These are phyloP conservation scores for Mercenaria mercenaria DNA, from an alignment of 1,140 invertebrate species.

Conservation along the genomic window DNA sequence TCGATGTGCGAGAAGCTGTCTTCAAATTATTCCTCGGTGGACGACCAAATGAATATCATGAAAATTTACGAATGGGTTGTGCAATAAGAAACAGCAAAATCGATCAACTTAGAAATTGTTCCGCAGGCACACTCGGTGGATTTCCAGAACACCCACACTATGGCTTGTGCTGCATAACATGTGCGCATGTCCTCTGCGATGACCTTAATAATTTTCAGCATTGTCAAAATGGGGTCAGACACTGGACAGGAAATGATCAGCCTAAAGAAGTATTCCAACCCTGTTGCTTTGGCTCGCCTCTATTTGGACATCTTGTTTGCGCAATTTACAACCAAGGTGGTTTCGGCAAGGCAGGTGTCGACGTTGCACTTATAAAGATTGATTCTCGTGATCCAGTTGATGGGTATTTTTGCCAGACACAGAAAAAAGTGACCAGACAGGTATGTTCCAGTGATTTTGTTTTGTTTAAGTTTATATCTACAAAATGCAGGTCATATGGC, in stretches of 20 bases:
- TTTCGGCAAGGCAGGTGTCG: background rate
- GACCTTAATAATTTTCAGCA: background rate
- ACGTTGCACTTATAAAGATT: background rate
- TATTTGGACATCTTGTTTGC: background rate
- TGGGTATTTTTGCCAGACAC: background rate
- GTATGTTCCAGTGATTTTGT: too few relatives aligned
- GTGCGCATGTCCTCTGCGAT: background rate
- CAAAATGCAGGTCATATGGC: too few relatives aligned
- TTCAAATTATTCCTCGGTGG: background rate
- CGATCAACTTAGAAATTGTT: background rate
- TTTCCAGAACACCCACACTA: background rate
- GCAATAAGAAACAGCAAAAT: background rate
- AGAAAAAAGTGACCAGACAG: background rate
- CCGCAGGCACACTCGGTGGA: background rate
- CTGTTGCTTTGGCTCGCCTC: background rate
- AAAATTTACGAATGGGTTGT: background rate
- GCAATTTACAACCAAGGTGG: background rate
- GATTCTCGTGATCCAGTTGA: background rate
- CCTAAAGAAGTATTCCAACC: background rate
- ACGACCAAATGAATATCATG: background rate
- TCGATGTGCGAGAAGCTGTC: background rate
- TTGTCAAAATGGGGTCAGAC: background rate
- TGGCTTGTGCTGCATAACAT: background rate
- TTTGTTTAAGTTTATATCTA: too few relatives aligned
- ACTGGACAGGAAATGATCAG: background rate